Conservation (phyloP, 2,113 vertebrate genomes). For the Tenebrosternarchus preto region DNA sequence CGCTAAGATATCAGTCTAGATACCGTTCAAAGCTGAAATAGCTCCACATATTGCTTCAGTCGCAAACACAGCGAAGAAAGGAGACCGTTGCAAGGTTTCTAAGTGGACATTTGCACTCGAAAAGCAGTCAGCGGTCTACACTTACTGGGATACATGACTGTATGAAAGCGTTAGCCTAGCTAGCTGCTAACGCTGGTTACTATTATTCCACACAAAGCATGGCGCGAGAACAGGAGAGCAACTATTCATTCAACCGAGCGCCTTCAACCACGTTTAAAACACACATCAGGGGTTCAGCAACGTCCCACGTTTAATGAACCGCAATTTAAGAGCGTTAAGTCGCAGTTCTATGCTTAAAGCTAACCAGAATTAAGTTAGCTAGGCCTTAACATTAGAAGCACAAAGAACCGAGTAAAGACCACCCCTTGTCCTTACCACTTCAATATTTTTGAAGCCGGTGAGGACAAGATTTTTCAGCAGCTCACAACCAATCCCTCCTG, state of each 20-base stretch:
- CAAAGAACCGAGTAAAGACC: conserved; percentile 50
- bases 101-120: no score
- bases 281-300: no score
- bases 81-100: no score
- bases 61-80: no score
- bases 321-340: no score
- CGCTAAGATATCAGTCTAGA: no score
- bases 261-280: no score
- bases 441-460: conserved; percentile 89
- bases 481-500: conserved; percentile 94
- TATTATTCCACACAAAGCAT: not conserved
- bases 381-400: conserved; percentile 44
- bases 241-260: not conserved
- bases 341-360: no score
- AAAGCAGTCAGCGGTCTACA: not conserved
- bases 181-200: not conserved
- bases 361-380: not conserved
- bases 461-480: conserved; percentile 93
- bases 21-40: no score
- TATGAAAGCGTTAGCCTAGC: not conserved
- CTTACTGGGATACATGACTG: no score
- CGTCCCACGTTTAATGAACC: no score
- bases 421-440: conserved; percentile 81
- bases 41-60: no score
- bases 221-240: not conserved